These are phyloP conservation scores for Erinaceus europaeus DNA, from an alignment of 2,113 vertebrate species.

Conservation along the genomic window DNA sequence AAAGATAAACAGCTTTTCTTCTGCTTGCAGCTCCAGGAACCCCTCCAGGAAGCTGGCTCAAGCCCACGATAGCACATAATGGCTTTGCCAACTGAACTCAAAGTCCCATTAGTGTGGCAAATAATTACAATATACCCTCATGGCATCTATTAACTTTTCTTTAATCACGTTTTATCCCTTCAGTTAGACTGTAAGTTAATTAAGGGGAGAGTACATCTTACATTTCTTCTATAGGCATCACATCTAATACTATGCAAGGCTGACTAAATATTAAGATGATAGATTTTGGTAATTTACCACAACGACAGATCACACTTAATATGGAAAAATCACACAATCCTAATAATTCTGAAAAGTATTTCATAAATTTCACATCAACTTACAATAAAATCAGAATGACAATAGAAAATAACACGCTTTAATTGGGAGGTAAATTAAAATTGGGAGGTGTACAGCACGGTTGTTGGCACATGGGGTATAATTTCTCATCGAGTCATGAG, in stretches of 20 bases:
- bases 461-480: too few species aligned
- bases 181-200: conserved; percentile 55
- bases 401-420: neutral
- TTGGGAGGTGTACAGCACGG: too few species aligned
- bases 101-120: conserved; percentile 33
- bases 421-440: too few species aligned
- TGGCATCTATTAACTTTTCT: conserved; percentile 53
- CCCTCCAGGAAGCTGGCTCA: neutral
- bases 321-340: neutral
- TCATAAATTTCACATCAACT: conserved; percentile 13
- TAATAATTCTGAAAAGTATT: neutral
- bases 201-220: conserved; percentile 45
- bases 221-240: conserved; percentile 31
- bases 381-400: neutral
- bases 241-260: conserved; percentile 9
- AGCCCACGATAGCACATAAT: neutral
- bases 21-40: neutral
- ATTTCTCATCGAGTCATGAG: too few species aligned
- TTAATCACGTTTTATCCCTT: conserved; percentile 48
- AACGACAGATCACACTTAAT: conserved; percentile 17
- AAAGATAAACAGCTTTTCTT: neutral
- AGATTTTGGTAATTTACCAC: conserved; percentile 20
- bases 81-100: conserved; percentile 25
- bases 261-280: conserved; percentile 42
- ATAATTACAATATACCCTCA: conserved; percentile 46